Evolutionary conservation across 2,113 vertebrate species (phyloP).

Genomic region (Labrus mixtus): DNA sequence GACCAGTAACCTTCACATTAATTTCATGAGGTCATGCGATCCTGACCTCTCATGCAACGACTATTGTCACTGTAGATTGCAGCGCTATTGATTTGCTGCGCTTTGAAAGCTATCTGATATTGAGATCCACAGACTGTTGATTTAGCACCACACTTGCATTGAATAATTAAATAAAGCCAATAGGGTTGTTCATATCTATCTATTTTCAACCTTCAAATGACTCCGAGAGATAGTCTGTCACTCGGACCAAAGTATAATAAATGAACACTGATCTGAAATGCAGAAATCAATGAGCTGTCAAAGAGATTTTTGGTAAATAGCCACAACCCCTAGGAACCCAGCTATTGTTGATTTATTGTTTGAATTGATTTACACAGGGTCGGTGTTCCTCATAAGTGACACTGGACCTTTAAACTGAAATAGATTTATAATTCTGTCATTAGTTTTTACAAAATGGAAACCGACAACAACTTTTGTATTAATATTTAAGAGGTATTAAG

Average conservation of each 20-base stretch:
- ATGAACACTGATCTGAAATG: conserved; percentile 66
- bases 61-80: conserved; percentile 73
- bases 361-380: conserved; percentile 66
- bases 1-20: conserved; percentile 50
- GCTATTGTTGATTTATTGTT: conserved; percentile 63
- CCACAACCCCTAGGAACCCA: conserved; percentile 36
- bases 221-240: conserved; percentile 52
- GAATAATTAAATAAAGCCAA: conserved; percentile 73
- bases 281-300: conserved; percentile 67
- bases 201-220: conserved; percentile 70
- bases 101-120: conserved; percentile 76
- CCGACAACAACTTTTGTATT: no score
- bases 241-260: conserved; percentile 57
- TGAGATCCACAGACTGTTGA: conserved; percentile 73
- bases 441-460: background rate
- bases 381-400: conserved; percentile 57
- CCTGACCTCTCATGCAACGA: conserved; percentile 53
- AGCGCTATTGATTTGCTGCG: conserved; percentile 76
- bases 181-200: conserved; percentile 65
- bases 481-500: no score
- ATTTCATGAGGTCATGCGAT: conserved; percentile 65
- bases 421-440: conserved; percentile 1
- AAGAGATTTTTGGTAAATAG: conserved; percentile 32
- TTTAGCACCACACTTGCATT: conserved; percentile 60
- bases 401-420: conserved; percentile 31